Conservation (phyloP, 2,888 invertebrate species). For the Himalopsyche kuldschensis region DNA sequence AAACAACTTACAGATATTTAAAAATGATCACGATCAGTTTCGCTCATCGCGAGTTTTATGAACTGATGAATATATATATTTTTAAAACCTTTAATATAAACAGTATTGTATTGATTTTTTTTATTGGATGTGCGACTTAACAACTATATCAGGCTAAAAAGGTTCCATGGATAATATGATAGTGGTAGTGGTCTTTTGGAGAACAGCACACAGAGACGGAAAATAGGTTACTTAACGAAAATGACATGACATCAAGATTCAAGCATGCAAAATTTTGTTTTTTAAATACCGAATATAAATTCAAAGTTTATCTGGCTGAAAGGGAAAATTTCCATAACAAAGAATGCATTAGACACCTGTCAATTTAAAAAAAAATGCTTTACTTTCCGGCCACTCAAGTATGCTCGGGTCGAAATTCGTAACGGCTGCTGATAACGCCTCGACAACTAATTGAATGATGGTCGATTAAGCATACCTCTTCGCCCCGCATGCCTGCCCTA, state of each 20-base stretch:
- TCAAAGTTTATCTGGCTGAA: background rate
- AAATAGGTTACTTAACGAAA: too few species aligned
- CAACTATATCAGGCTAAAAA: too few species aligned
- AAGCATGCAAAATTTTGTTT: background rate
- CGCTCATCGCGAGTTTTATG: too few species aligned
- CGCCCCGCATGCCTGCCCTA: background rate
- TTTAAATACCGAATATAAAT: background rate
- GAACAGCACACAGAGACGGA: too few species aligned
- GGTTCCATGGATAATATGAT: too few species aligned
- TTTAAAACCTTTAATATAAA: too few species aligned
- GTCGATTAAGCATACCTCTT: background rate
- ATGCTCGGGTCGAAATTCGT: background rate
- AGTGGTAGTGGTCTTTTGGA: too few species aligned
- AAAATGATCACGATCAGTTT: too few species aligned
- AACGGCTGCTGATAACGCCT: background rate
- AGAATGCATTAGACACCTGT: background rate
- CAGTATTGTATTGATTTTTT: too few species aligned
- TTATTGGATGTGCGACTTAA: too few species aligned
- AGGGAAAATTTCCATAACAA: background rate
- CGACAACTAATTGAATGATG: background rate
- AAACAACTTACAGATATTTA: too few species aligned
- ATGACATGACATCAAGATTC: background rate
- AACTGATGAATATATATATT: too few species aligned
- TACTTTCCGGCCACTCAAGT: background rate
- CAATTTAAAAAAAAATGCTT: background rate